Conservation (phyloP, 2,888 invertebrate genomes). For the Oligia latruncula region DNA sequence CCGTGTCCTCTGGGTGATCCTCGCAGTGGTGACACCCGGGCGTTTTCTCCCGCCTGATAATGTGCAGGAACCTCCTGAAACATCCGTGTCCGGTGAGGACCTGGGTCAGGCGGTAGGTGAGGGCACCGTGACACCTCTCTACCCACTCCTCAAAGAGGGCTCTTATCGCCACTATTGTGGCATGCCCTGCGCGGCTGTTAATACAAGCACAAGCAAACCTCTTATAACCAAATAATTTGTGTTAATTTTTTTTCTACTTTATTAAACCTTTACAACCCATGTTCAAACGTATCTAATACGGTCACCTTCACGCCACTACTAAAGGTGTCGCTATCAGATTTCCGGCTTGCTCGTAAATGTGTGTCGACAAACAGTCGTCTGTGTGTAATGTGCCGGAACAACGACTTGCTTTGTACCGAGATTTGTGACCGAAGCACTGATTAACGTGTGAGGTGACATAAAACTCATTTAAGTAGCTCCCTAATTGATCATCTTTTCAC, state of each 20-base stretch:
- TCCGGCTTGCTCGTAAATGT: slow-evolving; percentile 84
- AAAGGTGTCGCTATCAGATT: slow-evolving; percentile 85
- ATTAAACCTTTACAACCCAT: background rate
- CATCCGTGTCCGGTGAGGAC: no score
- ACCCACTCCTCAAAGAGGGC: no score
- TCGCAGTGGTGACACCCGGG: no score
- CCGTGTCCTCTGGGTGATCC: no score
- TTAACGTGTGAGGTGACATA: slow-evolving; percentile 28
- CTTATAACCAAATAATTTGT: background rate
- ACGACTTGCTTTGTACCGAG: slow-evolving; percentile 50
- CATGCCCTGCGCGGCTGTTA: background rate
- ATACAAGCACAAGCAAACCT: background rate
- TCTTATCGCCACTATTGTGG: no score
- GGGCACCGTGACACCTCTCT: no score
- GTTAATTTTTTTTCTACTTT: background rate
- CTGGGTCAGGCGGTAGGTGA: no score
- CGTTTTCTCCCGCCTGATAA: no score
- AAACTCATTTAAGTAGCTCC: background rate
- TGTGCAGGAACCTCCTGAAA: no score
- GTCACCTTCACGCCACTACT: slow-evolving; percentile 58
- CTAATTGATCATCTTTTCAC: slow-evolving; percentile 5
- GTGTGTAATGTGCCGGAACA: slow-evolving; percentile 67
- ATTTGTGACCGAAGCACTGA: slow-evolving; percentile 40
- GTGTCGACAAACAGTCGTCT: slow-evolving; percentile 81
- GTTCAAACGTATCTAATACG: slow-evolving; percentile 54